Percentiles rank a stretch among this genome's conserved stretches.
phyloP scores from a whole-genome alignment of 2,797 vertebrate genomes.

The Agapornis canus region DNA sequence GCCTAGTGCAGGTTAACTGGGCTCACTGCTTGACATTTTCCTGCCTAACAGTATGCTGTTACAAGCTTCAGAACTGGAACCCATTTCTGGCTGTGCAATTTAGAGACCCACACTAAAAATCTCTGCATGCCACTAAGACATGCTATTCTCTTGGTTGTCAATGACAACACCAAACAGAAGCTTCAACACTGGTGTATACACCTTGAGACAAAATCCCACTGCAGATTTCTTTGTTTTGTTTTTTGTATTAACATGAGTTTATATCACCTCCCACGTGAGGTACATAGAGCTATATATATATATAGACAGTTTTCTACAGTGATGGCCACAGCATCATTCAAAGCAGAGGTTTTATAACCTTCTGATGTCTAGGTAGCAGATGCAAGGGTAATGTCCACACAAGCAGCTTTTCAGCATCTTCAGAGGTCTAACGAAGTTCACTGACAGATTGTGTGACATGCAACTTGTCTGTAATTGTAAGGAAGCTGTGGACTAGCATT shows the following conservation, averaged over 20 bases:
- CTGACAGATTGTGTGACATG: neutral
- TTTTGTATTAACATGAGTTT: neutral
- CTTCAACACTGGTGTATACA: neutral
- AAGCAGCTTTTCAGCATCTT: neutral
- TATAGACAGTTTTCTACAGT: neutral
- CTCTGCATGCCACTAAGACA: neutral
- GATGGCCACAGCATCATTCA: neutral
- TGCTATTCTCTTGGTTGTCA: slow-evolving; percentile 21
- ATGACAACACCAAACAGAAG: slow-evolving; percentile 55
- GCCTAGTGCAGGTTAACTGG: neutral
- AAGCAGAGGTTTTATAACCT: neutral
- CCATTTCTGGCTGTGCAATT: neutral
- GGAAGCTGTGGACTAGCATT: neutral
- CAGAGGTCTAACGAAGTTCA: neutral
- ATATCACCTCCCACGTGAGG: neutral
- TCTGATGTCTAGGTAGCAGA: neutral
- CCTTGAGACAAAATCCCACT: slow-evolving; percentile 3
- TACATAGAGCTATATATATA: neutral
- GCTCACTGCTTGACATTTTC: neutral
- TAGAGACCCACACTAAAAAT: neutral
- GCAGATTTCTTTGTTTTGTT: neutral
- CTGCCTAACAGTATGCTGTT: neutral
- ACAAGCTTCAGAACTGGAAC: neutral
- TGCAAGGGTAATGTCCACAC: neutral
- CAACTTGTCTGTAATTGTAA: neutral